A percentile compares a stretch with the other conserved stretches of the same genome.
Evolutionary conservation across 2,888 invertebrate genomes (phyloP).

Genomic region (Hoplodrina blanda): DNA sequence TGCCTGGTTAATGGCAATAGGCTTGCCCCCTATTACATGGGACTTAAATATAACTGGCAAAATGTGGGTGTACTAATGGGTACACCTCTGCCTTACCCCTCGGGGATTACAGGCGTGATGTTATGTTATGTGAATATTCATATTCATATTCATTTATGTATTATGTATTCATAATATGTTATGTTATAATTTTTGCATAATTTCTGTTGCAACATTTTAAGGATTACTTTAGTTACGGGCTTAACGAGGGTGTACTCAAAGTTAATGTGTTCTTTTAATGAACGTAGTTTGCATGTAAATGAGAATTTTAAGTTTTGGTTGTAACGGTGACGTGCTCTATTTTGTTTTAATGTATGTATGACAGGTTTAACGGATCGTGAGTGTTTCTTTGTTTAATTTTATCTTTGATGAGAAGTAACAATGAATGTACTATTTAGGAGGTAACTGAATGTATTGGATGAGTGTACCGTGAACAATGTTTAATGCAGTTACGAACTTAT

Average conservation of each 20-base stretch:
- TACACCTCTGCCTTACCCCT: too few relatives aligned
- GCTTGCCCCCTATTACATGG: too few relatives aligned
- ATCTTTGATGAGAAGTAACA: neutral
- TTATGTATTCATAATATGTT: too few relatives aligned
- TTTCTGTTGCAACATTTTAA: conserved; percentile 21
- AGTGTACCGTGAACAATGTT: too few relatives aligned
- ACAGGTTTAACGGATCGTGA: neutral
- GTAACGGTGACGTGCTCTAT: neutral
- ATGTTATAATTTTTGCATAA: neutral
- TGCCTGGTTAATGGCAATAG: too few relatives aligned
- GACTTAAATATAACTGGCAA: too few relatives aligned
- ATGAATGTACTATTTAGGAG: neutral
- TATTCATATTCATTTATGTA: too few relatives aligned
- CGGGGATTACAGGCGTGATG: too few relatives aligned
- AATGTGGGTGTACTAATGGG: too few relatives aligned
- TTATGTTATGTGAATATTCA: too few relatives aligned
- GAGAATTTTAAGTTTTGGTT: neutral
- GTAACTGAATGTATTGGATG: too few relatives aligned
- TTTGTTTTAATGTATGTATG: neutral
- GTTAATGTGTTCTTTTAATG: conserved; percentile 24
- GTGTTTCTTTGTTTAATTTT: neutral
- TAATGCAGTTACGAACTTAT: too few relatives aligned
- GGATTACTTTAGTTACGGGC: neutral
- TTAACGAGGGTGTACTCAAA: conserved; percentile 18
- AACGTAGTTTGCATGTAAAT: conserved; percentile 3